Evolutionary conservation across 2,113 vertebrate species (phyloP), one percentile per base, ranked within the genome.

Genomic region (Chaetodon trifascialis): DNA sequence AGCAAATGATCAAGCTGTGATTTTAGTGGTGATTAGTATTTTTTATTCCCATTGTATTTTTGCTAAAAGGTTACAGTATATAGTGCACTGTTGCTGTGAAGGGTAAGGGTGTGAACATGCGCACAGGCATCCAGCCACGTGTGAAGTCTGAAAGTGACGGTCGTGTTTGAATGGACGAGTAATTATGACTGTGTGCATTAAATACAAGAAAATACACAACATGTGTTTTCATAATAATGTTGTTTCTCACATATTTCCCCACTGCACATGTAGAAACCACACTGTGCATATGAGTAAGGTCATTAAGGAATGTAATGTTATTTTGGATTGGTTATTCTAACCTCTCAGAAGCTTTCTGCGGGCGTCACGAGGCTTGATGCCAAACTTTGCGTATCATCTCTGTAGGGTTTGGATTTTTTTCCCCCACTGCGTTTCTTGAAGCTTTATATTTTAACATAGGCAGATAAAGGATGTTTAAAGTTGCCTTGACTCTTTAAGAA

Each of bases 401-500:
- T 74, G 66, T 36, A 46, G 58, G 46, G 30, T 86, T 60, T 44
- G 23, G 16, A 63, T 47, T 62, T 65, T 30, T 59, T 58, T 76
- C 11, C 25, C 25, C 5, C 36, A 8, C 30, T 58, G 38, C 52
- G 36, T 79, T 83, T 78, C 38, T 34, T 23, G 25, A 74, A 73
- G 67, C 44, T 81, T 89, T 82, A 70, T 76, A 80, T 73, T 89
- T 71, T 23, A 55, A 80, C 59, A 64, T 55, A 30, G 34, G 9
- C 49, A 49, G 59, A 79, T 60, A 74, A 42, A 78, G 42, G 78
- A 71, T 73, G 30, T 69, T 52, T 77, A 73, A 81, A 70, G 66
- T 30, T 84, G 38, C 38, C 68, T 42, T 74, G 47, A 83, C 55
- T 86, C 36, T 83, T 83, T 79, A 79, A 82, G 83, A 65, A 62